Percentiles rank a stretch among this genome's conserved stretches.
phyloP scores from a whole-genome alignment of 2,113 vertebrate genomes.

The Odobenus rosmarus region DNA sequence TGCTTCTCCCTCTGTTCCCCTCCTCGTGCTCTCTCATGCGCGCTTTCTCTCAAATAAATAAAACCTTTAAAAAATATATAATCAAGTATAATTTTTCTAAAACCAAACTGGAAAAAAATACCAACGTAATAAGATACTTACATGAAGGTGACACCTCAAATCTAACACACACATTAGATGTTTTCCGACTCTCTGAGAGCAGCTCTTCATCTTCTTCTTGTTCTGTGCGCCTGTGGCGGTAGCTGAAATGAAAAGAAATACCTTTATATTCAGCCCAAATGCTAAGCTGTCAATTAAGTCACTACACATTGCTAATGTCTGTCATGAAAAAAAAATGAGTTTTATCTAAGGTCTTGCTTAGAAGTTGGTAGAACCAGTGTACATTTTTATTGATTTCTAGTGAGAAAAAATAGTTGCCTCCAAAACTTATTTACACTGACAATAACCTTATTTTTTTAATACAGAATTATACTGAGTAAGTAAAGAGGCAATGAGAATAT shows the following conservation, averaged over 20 bases:
- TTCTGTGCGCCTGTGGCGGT: conserved; percentile 92
- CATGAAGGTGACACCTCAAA: conserved; percentile 95
- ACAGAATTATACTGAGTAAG: conserved; percentile 7
- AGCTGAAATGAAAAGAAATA: conserved; percentile 81
- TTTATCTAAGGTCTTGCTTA: not conserved
- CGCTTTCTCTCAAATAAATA: not conserved
- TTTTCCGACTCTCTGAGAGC: conserved; percentile 91
- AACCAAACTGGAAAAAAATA: not conserved
- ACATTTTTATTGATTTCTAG: not conserved
- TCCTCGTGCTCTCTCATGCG: not conserved
- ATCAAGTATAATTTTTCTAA: not conserved
- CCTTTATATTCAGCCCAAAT: not conserved
- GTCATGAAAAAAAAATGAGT: conserved; percentile 2
- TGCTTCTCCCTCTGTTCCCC: not conserved
- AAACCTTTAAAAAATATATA: not conserved
- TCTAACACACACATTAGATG: conserved; percentile 89
- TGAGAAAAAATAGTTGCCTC: not conserved
- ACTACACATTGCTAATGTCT: not conserved
- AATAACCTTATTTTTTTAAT: not conserved
- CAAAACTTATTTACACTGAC: not conserved
- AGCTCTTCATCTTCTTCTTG: conserved; percentile 94
- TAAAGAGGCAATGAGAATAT: not conserved
- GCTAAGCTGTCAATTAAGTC: not conserved
- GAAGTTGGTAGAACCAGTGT: conserved; percentile 18
- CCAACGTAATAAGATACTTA: conserved; percentile 77